Evolutionary conservation across 2,888 invertebrate genomes (phyloP).

Genomic region (Chrysolina americana): DNA sequence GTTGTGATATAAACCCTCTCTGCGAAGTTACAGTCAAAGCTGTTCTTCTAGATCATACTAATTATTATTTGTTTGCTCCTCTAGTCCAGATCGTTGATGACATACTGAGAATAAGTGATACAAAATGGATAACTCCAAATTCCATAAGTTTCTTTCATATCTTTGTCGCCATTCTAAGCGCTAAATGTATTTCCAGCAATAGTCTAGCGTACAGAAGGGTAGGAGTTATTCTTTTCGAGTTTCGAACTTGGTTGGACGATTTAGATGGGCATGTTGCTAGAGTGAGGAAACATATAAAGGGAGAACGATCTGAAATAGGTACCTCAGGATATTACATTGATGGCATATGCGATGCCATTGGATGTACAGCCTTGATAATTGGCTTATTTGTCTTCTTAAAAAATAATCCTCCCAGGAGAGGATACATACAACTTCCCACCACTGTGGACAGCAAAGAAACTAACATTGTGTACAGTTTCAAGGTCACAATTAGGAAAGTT

Average conservation of each 20-base stretch:
- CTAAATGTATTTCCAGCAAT: slow-evolving; percentile 82
- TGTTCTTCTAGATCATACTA: slow-evolving; percentile 85
- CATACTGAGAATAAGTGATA: slow-evolving; percentile 69
- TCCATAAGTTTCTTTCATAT: slow-evolving; percentile 88
- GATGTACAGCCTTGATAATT: slow-evolving; percentile 80
- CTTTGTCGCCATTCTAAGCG: slow-evolving; percentile 81
- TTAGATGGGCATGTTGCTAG: slow-evolving; percentile 90
- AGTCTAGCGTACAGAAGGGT: slow-evolving; percentile 80
- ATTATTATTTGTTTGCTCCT: slow-evolving; percentile 88
- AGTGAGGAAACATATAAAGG: slow-evolving; percentile 80
- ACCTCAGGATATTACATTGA: slow-evolving; percentile 87
- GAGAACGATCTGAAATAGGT: slow-evolving; percentile 86
- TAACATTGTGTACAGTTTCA: slow-evolving; percentile 77
- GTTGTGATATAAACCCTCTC: slow-evolving; percentile 81
- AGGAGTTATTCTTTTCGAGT: slow-evolving; percentile 84
- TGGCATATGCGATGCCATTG: slow-evolving; percentile 85
- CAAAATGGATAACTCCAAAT: slow-evolving; percentile 82
- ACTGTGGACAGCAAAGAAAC: slow-evolving; percentile 71
- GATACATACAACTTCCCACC: slow-evolving; percentile 79
- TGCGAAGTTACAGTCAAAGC: slow-evolving; percentile 89
- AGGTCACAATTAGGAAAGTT: slow-evolving; percentile 78
- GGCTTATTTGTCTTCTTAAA: slow-evolving; percentile 80
- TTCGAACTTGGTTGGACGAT: slow-evolving; percentile 88
- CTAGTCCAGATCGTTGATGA: slow-evolving; percentile 82
- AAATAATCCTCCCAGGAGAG: slow-evolving; percentile 81